phyloP scores from a whole-genome alignment of 2,797 vertebrate genomes.

The Pseudocheirus occidentalis region DNA sequence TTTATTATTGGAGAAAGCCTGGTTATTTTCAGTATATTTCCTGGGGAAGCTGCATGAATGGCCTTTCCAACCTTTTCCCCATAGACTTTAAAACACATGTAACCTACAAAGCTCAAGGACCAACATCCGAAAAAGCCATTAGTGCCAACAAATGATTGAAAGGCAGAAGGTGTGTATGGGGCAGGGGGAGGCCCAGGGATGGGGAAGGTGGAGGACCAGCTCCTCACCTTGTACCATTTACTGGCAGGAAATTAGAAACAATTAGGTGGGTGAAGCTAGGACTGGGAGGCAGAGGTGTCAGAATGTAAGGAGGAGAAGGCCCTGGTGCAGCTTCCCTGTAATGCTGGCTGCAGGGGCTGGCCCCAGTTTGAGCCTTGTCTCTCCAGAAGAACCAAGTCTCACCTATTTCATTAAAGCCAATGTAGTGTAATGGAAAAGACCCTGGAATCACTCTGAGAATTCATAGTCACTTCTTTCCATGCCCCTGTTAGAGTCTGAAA shows the following conservation, averaged over 20 bases:
- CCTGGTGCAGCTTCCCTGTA: background rate
- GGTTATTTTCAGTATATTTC: slow-evolving; percentile 56
- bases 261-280: slow-evolving; percentile 84
- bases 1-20: slow-evolving; percentile 29
- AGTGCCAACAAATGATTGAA: slow-evolving; percentile 85
- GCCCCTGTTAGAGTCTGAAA: background rate
- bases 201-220: slow-evolving; percentile 78
- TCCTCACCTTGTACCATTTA: slow-evolving; percentile 87
- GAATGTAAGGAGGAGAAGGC: slow-evolving; percentile 73
- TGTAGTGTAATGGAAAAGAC: background rate
- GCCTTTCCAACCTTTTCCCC: slow-evolving; percentile 62
- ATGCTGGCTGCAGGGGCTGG: background rate
- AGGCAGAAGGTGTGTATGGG: slow-evolving; percentile 10
- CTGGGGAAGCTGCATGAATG: slow-evolving; percentile 60
- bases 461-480: background rate
- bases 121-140: slow-evolving; percentile 81
- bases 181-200: background rate
- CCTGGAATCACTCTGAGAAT: background rate
- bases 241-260: slow-evolving; percentile 86
- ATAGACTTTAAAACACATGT: slow-evolving; percentile 70
- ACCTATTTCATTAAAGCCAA: background rate
- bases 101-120: slow-evolving; percentile 72
- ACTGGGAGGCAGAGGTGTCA: slow-evolving; percentile 74
- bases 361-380: background rate
- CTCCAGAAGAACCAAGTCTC: background rate